These are phyloP conservation scores for Mirza zaza DNA, from an alignment of 2,113 vertebrate genomes.

Conservation along the genomic window DNA sequence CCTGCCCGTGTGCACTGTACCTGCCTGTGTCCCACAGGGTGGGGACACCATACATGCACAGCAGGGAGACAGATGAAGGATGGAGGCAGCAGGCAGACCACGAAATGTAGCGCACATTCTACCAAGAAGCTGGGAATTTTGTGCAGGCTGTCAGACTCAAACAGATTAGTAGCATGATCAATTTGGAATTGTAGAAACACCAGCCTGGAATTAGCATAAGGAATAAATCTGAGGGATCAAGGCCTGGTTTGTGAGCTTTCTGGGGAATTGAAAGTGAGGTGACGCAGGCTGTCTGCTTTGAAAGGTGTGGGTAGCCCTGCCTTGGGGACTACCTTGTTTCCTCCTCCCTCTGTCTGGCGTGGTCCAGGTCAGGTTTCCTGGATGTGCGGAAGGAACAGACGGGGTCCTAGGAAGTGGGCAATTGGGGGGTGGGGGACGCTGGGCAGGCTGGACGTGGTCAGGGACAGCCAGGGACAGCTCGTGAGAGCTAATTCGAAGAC, in stretches of 20 bases:
- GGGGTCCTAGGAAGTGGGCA: rapidly evolving
- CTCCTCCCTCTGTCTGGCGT: not conserved
- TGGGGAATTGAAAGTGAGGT: not conserved
- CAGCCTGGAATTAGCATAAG: not conserved
- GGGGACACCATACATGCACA: rapidly evolving
- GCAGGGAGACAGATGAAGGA: not conserved
- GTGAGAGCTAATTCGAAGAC: rapidly evolving
- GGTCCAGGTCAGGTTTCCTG: too few species aligned
- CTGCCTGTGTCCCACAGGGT: rapidly evolving
- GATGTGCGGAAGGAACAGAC: rapidly evolving
- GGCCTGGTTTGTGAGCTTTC: not conserved
- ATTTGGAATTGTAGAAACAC: not conserved
- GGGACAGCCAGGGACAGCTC: not conserved
- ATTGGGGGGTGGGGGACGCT: rapidly evolving
- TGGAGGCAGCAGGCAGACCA: not conserved
- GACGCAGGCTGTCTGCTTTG: rapidly evolving
- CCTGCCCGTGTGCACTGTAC: rapidly evolving
- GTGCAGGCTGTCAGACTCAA: not conserved
- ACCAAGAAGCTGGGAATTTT: not conserved
- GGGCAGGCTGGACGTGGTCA: rapidly evolving
- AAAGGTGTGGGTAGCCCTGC: rapidly evolving
- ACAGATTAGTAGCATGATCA: not conserved
- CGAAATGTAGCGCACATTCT: not conserved
- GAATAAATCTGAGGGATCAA: not conserved
- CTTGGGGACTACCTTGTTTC: not conserved